phyloP scores from a whole-genome alignment of 2,888 invertebrate species.

The Epirrita christyi region DNA sequence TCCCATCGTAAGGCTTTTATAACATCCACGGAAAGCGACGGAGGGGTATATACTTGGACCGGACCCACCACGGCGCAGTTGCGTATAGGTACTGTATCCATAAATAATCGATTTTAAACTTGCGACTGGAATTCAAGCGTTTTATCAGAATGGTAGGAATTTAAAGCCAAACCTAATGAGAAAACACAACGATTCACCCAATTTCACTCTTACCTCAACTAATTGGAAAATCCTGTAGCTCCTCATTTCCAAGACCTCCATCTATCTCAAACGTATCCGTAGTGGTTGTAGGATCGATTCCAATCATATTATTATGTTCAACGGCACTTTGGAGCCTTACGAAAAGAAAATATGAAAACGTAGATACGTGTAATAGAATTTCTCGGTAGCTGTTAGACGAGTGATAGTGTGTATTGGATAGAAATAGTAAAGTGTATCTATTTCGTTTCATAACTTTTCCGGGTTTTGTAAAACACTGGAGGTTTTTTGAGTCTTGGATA shows the following conservation, averaged over 20 bases:
- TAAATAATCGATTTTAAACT: too few relatives aligned
- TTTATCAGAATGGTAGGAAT: too few relatives aligned
- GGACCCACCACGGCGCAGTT: too few relatives aligned
- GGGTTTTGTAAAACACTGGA: not conserved
- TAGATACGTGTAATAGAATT: constrained; percentile 25
- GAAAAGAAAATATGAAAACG: constrained; percentile 25
- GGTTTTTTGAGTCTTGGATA: not conserved
- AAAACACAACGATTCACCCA: not conserved
- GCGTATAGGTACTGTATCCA: too few relatives aligned
- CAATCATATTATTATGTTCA: constrained; percentile 25
- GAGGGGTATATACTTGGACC: too few relatives aligned
- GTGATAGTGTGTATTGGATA: constrained; percentile 11
- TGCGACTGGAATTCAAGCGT: too few relatives aligned
- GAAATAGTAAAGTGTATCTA: constrained; percentile 13
- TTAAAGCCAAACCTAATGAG: not conserved
- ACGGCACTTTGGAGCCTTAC: constrained; percentile 13
- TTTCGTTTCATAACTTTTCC: constrained; percentile 13
- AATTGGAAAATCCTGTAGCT: constrained; percentile 14
- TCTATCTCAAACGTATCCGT: constrained; percentile 4
- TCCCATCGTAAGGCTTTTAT: too few relatives aligned
- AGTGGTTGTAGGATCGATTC: constrained; percentile 22
- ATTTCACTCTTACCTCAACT: not conserved
- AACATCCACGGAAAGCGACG: too few relatives aligned
- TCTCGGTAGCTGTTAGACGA: constrained; percentile 15
- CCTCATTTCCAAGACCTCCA: constrained; percentile 6